Evolutionary conservation across 2,797 vertebrate species (phyloP), one percentile per base, ranked within the genome.

Genomic region (Argya squamiceps): DNA sequence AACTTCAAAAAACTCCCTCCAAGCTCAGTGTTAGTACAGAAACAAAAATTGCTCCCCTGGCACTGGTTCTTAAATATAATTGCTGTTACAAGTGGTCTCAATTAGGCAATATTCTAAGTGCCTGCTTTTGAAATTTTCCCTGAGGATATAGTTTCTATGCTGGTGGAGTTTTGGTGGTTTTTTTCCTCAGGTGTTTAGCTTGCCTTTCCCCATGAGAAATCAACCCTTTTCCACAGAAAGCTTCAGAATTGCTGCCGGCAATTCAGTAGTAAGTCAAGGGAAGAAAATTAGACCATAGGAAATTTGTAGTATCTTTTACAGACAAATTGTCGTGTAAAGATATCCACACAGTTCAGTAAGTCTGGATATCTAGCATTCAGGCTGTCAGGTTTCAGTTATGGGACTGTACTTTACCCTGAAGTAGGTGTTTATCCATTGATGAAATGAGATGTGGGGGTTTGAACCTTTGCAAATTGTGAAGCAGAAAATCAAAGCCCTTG

Each of bases 1-100:
- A 64, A 46, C 2, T 4, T 29, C 5, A 26, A n/a, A 46, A 58
- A 44, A 24, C 0, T 0, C 2, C 24, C 3, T 5, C 32, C 23
- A 49, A 91, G 26, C 2, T 8, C 13, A 23, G 7, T 30, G 13
- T 41, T 75, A 81, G 30, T 32, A 47, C 4, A 55, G 18, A 50
- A 71, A 27, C 46, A 59, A 84, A 73, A 64, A 50, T 21, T 78
- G 10, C 16, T 78, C 3, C 10, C 46, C 36, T 37, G 49, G 36
- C 43, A 79, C 53, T 73, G 26, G 9, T 67, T 86, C 36, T 75
- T 81, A 77, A 68, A 71, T 3, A 1, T 34, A 63, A 19, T 44
- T 80, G 43, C 43, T 53, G 16, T 75, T 62, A 46, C 3, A 19
- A 77, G 24, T 27, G 11, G 39, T 90, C 29, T 58, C 11, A 46